Evolutionary conservation across 2,888 invertebrate species (phyloP).

Genomic region (Timema cristinae): DNA sequence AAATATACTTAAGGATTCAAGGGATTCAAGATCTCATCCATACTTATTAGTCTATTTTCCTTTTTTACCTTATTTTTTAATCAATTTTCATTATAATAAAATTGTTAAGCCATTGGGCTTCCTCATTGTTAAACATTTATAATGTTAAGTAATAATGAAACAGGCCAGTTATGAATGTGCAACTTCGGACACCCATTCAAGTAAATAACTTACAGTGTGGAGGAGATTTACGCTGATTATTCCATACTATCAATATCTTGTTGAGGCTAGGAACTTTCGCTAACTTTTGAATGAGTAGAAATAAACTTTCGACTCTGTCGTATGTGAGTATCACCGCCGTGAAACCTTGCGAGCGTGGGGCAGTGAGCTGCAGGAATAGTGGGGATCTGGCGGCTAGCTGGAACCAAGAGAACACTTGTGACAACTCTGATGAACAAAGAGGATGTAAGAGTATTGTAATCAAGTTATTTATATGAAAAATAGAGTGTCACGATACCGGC

Average conservation of each 20-base stretch:
- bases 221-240: conserved; percentile 87
- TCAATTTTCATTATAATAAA: too few relatives aligned
- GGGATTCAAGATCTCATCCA: too few relatives aligned
- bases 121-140: too few relatives aligned
- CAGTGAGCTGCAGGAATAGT: conserved; percentile 80
- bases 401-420: too few relatives aligned
- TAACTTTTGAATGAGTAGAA: conserved; percentile 77
- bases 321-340: conserved; percentile 95
- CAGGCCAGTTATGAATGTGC: too few relatives aligned
- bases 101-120: too few relatives aligned
- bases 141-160: too few relatives aligned
- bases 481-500: background rate
- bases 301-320: conserved; percentile 85
- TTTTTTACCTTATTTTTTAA: too few relatives aligned
- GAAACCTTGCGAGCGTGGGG: conserved; percentile 83
- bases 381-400: conserved; percentile 58
- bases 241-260: conserved; percentile 94
- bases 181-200: too few relatives aligned
- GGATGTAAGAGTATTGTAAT: background rate
- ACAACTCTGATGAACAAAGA: too few relatives aligned
- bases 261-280: conserved; percentile 83
- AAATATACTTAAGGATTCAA: too few relatives aligned
- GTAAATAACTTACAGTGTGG: conserved; percentile 67
- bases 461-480: background rate
- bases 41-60: too few relatives aligned